These are phyloP conservation scores for Fissipunctia ypsillon DNA, from an alignment of 2,888 invertebrate species.

Conservation along the genomic window DNA sequence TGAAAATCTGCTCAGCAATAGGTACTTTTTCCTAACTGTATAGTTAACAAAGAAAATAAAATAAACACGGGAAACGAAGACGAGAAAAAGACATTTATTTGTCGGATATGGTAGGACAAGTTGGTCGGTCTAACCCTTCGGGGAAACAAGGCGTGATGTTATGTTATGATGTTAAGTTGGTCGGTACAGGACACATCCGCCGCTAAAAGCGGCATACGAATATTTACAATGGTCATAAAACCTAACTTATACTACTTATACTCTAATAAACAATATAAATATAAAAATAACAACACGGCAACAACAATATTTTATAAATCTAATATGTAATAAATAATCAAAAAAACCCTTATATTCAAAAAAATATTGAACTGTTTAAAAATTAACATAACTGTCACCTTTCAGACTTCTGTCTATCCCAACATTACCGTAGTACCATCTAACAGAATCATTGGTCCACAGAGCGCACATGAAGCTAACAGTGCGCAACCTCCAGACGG, in stretches of 20 bases:
- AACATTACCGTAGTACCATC: constrained; percentile 3
- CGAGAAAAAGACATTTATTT: not conserved
- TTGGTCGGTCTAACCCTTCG: too few relatives aligned
- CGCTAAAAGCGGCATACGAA: not conserved
- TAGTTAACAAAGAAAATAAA: not conserved
- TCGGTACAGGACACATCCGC: not conserved
- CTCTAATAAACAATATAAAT: too few relatives aligned
- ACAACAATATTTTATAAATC: too few relatives aligned
- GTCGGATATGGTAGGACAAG: not conserved
- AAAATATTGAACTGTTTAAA: too few relatives aligned
- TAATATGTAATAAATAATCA: too few relatives aligned
- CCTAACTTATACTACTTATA: not conserved
- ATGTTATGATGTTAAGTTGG: too few relatives aligned
- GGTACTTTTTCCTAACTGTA: not conserved
- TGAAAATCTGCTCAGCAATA: not conserved
- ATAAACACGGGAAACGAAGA: not conserved
- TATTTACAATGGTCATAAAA: too few relatives aligned
- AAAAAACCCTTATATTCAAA: too few relatives aligned
- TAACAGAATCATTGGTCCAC: constrained; percentile 52
- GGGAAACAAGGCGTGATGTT: too few relatives aligned
- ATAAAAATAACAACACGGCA: too few relatives aligned
- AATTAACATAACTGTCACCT: not conserved
- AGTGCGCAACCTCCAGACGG: constrained; percentile 95
- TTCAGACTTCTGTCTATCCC: not conserved
- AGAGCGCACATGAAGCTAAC: constrained; percentile 97